These are phyloP conservation scores for Apis cerana DNA, from an alignment of 1,140 invertebrate genomes.

Conservation along the genomic window DNA sequence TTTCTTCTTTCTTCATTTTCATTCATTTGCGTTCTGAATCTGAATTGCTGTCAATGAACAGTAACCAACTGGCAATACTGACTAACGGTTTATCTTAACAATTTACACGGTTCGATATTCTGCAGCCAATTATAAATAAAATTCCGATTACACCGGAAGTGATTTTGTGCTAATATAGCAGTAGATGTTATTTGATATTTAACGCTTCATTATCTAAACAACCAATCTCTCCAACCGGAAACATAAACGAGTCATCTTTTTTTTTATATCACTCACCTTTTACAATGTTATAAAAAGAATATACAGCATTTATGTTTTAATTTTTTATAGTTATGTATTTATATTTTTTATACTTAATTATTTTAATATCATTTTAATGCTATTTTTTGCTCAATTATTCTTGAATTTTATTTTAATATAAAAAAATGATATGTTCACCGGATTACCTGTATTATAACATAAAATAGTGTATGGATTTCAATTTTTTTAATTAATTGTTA, in stretches of 20 bases:
- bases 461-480: too few species aligned
- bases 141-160: conserved; percentile 53
- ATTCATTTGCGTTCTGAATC: background rate
- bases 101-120: conserved; percentile 42
- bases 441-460: too few species aligned
- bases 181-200: conserved; percentile 26
- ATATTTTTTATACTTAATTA: background rate
- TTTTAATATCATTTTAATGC: background rate
- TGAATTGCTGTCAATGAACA: background rate
- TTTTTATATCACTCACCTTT: background rate
- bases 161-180: conserved; percentile 42
- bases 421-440: too few species aligned
- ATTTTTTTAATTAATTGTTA: too few species aligned
- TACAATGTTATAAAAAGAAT: too few species aligned
- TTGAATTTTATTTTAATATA: too few species aligned
- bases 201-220: conserved; percentile 13
- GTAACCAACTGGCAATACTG: background rate
- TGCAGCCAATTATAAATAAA: conserved; percentile 30
- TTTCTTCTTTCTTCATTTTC: background rate
- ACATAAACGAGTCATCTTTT: background rate
- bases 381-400: too few species aligned
- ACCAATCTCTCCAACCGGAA: background rate
- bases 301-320: background rate
- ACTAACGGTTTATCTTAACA: conserved; percentile 37
- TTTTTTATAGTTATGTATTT: too few species aligned